Evolutionary conservation across 2,888 invertebrate genomes (phyloP).

Genomic region (Andrena hattorfiana): DNA sequence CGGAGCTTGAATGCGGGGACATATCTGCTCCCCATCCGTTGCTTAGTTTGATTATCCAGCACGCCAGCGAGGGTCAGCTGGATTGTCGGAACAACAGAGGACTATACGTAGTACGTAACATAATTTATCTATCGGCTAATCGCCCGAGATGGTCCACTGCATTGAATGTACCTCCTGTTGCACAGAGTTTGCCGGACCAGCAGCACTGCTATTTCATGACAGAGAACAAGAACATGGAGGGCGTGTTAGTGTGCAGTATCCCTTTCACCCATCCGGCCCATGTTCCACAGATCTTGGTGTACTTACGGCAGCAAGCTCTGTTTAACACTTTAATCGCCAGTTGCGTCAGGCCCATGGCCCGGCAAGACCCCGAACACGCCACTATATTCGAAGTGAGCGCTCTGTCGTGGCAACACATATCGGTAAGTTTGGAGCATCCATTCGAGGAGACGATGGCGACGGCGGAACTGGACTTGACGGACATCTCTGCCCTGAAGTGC

Average conservation of each 20-base stretch:
- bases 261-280: slow-evolving; percentile 98
- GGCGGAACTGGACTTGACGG: slow-evolving; percentile 94
- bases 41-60: slow-evolving; percentile 92
- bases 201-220: slow-evolving; percentile 97
- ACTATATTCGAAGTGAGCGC: slow-evolving; percentile 97
- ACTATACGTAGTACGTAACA: slow-evolving; percentile 91
- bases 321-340: slow-evolving; percentile 96
- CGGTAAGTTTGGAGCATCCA: slow-evolving; percentile 96
- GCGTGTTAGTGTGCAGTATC: slow-evolving; percentile 91
- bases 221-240: slow-evolving; percentile 91
- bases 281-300: slow-evolving; percentile 94
- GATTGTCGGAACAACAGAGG: slow-evolving; percentile 91
- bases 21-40: slow-evolving; percentile 88
- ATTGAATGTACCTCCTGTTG: slow-evolving; percentile 59
- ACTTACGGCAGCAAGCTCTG: slow-evolving; percentile 95
- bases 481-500: slow-evolving; percentile 92
- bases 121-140: background rate
- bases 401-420: slow-evolving; percentile 94
- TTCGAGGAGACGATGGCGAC: slow-evolving; percentile 97
- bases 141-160: background rate
- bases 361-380: slow-evolving; percentile 91
- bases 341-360: slow-evolving; percentile 93
- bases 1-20: slow-evolving; percentile 87
- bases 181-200: slow-evolving; percentile 96
- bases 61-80: slow-evolving; percentile 91